phyloP scores from a whole-genome alignment of 2,888 invertebrate species.

The Ligdia adustata region DNA sequence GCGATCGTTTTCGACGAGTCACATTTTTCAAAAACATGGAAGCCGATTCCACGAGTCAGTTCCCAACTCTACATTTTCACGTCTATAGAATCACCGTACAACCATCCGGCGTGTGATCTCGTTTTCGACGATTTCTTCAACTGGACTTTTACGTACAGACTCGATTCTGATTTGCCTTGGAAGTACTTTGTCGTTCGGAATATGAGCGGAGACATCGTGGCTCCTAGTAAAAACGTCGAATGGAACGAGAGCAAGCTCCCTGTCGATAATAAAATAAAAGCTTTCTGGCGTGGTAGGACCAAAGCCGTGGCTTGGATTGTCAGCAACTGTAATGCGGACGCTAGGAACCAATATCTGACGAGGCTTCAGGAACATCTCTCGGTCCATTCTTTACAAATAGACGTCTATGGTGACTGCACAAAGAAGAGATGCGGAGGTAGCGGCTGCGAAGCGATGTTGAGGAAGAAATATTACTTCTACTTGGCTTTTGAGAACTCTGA shows the following conservation, averaged over 20 bases:
- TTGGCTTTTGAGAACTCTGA: constrained; percentile 66
- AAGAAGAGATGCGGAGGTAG: constrained; percentile 40
- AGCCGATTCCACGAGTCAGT: constrained; percentile 37
- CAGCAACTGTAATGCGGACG: constrained; percentile 48
- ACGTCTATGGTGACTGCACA: constrained; percentile 54
- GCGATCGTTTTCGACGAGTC: constrained; percentile 51
- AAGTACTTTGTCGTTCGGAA: constrained; percentile 55
- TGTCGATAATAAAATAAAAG: constrained; percentile 39
- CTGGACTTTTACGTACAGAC: constrained; percentile 61
- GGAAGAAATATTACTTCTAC: constrained; percentile 60
- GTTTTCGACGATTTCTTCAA: constrained; percentile 58
- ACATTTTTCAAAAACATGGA: constrained; percentile 30
- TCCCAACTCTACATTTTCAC: constrained; percentile 55
- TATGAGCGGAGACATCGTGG: constrained; percentile 44
- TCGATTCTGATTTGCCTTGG: constrained; percentile 63
- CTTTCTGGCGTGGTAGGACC: constrained; percentile 47
- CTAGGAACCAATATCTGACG: constrained; percentile 50
- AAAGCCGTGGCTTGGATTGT: constrained; percentile 62
- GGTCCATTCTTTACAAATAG: constrained; percentile 53
- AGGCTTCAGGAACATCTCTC: constrained; percentile 56
- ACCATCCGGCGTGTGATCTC: constrained; percentile 54
- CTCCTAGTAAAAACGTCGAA: constrained; percentile 44
- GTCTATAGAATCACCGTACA: constrained; percentile 49
- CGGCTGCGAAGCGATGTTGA: constrained; percentile 47
- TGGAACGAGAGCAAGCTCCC: constrained; percentile 39